phyloP scores from a whole-genome alignment of 1,140 invertebrate genomes.

The Rhagoletis zephyria region DNA sequence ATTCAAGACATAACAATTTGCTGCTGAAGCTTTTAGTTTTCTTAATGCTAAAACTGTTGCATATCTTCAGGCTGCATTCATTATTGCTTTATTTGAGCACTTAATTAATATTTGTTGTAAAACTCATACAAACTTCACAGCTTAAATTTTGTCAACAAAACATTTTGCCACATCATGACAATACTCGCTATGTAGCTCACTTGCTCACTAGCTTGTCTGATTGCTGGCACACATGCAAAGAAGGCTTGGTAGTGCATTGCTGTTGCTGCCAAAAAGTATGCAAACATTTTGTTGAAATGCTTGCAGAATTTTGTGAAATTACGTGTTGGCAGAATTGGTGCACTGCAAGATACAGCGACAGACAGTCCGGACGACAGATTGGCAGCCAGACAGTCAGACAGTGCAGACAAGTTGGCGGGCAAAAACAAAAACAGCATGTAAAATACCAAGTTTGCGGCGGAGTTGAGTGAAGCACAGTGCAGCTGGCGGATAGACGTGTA shows the following conservation, averaged over 20 bases:
- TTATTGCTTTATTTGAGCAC: constrained; percentile 39
- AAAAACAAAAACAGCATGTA: constrained; percentile 27
- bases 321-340: background rate
- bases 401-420: background rate
- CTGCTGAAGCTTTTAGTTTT: background rate
- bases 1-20: background rate
- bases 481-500: background rate
- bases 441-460: background rate
- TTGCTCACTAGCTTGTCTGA: background rate
- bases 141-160: constrained; percentile 33
- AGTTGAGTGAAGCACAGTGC: background rate
- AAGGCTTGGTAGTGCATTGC: background rate
- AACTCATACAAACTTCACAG: constrained; percentile 37
- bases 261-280: constrained; percentile 48
- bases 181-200: background rate
- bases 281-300: constrained; percentile 18
- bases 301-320: constrained; percentile 4
- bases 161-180: constrained; percentile 30
- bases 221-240: background rate
- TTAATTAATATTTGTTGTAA: constrained; percentile 50
- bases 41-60: constrained; percentile 9
- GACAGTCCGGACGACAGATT: background rate
- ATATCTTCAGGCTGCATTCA: constrained; percentile 36
- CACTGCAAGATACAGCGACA: background rate
- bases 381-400: background rate